Percentiles rank a stretch among this genome's conserved stretches.
Evolutionary conservation across 2,113 vertebrate species (phyloP).

Genomic region (Condylura cristata): DNA sequence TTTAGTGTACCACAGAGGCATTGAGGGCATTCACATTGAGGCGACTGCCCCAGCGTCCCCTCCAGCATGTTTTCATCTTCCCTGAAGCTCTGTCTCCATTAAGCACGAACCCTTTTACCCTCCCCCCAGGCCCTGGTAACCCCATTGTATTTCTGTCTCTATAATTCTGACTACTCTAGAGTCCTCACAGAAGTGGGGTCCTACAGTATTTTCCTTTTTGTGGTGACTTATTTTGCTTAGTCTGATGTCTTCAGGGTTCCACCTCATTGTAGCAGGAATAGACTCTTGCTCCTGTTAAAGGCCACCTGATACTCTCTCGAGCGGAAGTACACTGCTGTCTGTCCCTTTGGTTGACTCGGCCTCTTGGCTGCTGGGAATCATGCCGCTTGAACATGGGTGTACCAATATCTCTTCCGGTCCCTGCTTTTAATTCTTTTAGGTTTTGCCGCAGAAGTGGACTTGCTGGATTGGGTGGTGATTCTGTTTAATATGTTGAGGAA

Average conservation of each 20-base stretch:
- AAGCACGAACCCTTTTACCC: accelerated
- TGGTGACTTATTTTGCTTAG: no score
- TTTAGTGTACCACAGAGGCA: accelerated
- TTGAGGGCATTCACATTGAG: no score
- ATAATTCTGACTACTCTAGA: background rate
- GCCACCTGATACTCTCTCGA: background rate
- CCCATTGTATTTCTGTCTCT: no score
- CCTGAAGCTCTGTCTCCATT: background rate
- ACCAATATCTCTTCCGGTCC: background rate
- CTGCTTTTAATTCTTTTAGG: background rate
- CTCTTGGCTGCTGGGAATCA: no score
- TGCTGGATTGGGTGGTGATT: accelerated
- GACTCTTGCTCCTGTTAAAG: no score
- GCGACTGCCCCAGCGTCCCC: no score
- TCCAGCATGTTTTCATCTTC: no score
- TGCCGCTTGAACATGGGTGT: accelerated
- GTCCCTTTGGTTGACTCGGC: no score
- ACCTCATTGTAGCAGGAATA: no score
- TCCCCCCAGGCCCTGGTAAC: no score
- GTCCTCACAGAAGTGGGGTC: background rate
- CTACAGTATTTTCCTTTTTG: no score
- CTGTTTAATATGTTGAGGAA: background rate
- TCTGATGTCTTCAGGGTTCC: no score
- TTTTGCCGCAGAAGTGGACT: background rate
- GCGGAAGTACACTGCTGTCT: accelerated